A percentile compares a stretch with the other conserved stretches of the same genome.
Evolutionary conservation across 2,888 invertebrate species (phyloP).

Genomic region (Drosophila birchii): DNA sequence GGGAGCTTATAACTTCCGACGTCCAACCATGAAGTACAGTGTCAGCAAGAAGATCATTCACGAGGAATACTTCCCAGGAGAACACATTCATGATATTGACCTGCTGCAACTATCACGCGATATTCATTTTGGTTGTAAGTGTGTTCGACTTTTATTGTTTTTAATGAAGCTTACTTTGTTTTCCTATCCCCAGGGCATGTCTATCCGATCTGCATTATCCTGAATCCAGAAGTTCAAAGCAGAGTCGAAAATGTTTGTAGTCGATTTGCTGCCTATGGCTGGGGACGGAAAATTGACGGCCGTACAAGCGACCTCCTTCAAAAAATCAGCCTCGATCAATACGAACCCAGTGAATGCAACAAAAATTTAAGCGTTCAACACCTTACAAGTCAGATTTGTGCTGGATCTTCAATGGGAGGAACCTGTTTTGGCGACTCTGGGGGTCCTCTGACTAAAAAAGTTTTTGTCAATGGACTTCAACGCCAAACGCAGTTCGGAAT

Average conservation of each 20-base stretch:
- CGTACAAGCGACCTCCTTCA: neutral
- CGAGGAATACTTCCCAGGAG: neutral
- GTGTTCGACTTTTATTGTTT: neutral
- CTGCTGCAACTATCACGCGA: no score
- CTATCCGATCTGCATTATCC: conserved; percentile 1
- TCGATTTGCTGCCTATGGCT: neutral
- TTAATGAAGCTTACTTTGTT: neutral
- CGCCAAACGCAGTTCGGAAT: neutral
- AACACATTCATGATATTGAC: no score
- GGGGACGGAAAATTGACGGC: rapidly evolving
- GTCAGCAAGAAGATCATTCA: neutral
- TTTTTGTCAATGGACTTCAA: no score
- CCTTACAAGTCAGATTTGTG: neutral
- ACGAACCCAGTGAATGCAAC: rapidly evolving
- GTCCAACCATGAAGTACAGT: neutral
- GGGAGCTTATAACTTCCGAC: neutral
- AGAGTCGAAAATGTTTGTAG: rapidly evolving
- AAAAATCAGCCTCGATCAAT: neutral
- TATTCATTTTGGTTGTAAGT: no score
- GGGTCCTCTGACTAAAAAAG: no score
- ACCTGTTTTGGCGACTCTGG: neutral
- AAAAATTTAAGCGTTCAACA: no score
- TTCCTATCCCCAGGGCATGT: neutral
- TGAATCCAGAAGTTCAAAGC: neutral
- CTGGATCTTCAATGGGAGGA: no score